Base-by-base conservation (phyloP, 2,888 invertebrate genomes). In the Trissolcus brochymenae region DNA sequence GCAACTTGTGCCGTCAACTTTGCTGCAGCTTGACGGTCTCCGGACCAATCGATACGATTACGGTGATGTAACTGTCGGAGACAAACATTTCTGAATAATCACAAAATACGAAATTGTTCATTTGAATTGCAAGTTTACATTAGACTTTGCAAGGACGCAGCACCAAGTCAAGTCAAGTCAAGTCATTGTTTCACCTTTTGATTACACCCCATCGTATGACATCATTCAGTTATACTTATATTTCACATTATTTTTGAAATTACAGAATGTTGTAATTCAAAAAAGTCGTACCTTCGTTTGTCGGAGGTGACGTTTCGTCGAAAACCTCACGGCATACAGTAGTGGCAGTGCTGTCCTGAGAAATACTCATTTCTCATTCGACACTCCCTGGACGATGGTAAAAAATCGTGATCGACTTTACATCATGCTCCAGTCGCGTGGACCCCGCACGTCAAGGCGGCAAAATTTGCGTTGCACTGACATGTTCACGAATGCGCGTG, bases 281-380 rank as follows among this genome's bases (percentile, higher is more conserved):
- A 7, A 35, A 35, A 35, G 35, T 35, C 35, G 35, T 90, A 95
- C 95, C 95, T 91, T 95, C 95, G 83, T 93, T 92, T 51, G 95
- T 95, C 81, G 95, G 95, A 88, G 94, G 93, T 87, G 95, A 95
- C 85, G 93, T 92, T 90, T 95, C 95, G 90, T 95, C 95, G 89
- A 95, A 95, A 80, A 95, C 92, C 91, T 95, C 95, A 90, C 94
- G 93, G 90, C 95, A 95, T 84, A 94, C 93, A 82, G 95, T 90
- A 78, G 91, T 91, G 81, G 91, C 89, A 70, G 91, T 84, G 81
- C 84, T 88, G 81, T 88, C 88, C 77, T 88, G 88, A 68, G 88
- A 88, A 81, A 87, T 84, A 81, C 87, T 89, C 88, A 89, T 88
- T 78, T 79, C 82, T 76, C 70, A 51, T 46, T 55, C 60, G 51